Base-by-base conservation (phyloP, 1,140 invertebrate species). In the Vanessa tameamea region DNA sequence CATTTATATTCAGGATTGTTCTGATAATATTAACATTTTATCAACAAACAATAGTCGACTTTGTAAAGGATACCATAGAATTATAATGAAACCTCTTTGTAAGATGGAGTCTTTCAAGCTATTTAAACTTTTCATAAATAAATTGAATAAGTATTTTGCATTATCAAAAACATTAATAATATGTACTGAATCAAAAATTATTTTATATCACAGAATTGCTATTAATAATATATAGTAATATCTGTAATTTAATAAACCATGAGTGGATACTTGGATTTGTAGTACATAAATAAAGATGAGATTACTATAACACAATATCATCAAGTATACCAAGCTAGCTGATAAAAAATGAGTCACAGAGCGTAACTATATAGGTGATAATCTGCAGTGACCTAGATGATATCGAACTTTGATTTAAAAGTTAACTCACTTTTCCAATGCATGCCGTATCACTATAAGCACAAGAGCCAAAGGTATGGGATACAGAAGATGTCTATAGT, bases 381-480 rank as follows among this genome's bases (percentile, higher is more conserved):
- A 69, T 48, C 66, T 31, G 53, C 23, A 48, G 26, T 65, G 67
- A 69, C 50, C 63, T 69, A 75, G 61, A 70, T 69, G 47, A 7
- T 50, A 61, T 11, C 15, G 59, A 74, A 26, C 74, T 61, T 37
- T 31, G 47, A 48, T 9, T 75, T 71, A 53, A 51, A 23, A 65
- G 48, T 75, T 69, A 68, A 91, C 93, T 95, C 94, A 98, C 97
- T 95, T 97, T 93, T 98, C 97, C 73, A 98, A 88, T 72, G 95
- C 86, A 86, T 95, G 95, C 92, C 98, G 94, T 55, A 98, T 77
- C 26, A 95, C 78, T 83, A 98, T 94, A 55, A 98, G 93, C 53
- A 96, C 92, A 31, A 97, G 83, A 26, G 97, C 97, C 92, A 98
- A 94, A 5, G 96, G 96, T 82, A 98, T 89, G n/a, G 97, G 96